phyloP scores from a whole-genome alignment of 2,888 invertebrate genomes.

The Melipona beecheii region DNA sequence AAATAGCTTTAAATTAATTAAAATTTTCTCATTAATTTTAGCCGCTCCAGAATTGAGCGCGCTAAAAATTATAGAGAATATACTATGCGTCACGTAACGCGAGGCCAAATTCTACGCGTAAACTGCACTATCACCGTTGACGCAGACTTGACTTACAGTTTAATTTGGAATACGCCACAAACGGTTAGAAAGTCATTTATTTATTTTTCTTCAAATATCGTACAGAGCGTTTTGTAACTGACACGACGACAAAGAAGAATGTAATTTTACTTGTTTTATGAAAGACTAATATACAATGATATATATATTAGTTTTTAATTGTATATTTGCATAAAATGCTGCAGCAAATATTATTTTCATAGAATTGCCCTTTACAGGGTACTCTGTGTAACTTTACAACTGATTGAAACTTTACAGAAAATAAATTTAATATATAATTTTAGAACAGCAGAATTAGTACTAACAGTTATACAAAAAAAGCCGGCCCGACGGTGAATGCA shows the following conservation, averaged over 20 bases:
- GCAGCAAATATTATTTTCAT: too few relatives aligned
- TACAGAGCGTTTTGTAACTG: neutral
- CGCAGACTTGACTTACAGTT: conserved; percentile 53
- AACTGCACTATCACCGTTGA: conserved; percentile 73
- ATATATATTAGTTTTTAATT: too few relatives aligned
- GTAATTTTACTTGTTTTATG: neutral
- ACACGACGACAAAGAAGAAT: neutral
- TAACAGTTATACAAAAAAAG: neutral
- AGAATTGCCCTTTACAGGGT: neutral
- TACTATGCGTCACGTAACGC: conserved; percentile 71
- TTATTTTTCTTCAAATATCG: neutral
- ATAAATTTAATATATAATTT: conserved; percentile 24
- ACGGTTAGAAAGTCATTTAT: conserved; percentile 27
- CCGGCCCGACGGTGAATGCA: conserved; percentile 9
- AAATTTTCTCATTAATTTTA: conserved; percentile 19
- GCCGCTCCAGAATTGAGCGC: conserved; percentile 54
- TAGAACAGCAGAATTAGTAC: conserved; percentile 66
- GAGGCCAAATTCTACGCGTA: conserved; percentile 74
- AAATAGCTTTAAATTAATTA: neutral
- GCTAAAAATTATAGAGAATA: conserved; percentile 67
- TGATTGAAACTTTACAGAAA: neutral
- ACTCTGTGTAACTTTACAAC: neutral
- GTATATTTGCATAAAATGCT: too few relatives aligned
- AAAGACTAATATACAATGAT: too few relatives aligned
- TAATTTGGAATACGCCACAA: conserved; percentile 74